Percentiles rank a stretch among this genome's conserved stretches.
Conservation (phyloP, 1,140 invertebrate genomes). For the Sipha flava region DNA sequence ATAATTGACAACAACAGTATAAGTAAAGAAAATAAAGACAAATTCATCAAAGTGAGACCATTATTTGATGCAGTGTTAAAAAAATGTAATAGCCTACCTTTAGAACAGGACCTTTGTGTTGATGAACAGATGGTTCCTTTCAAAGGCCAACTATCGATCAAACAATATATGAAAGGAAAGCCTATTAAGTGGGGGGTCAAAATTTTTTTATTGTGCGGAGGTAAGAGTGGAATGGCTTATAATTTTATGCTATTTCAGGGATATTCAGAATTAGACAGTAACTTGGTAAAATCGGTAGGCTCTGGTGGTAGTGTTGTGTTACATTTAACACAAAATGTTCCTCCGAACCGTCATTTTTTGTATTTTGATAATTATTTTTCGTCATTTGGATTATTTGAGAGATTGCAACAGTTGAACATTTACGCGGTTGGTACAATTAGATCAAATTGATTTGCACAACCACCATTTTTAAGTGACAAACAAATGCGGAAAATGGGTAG, state of each 20-base stretch:
- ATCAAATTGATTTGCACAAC: constrained; percentile 26
- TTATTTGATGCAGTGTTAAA: constrained; percentile 33
- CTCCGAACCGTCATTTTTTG: constrained; percentile 35
- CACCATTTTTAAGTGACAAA: constrained; percentile 25
- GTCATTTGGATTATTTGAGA: constrained; percentile 24
- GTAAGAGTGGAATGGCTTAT: constrained; percentile 36
- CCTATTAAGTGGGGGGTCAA: neutral
- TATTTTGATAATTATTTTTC: constrained; percentile 3
- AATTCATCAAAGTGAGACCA: constrained; percentile 36
- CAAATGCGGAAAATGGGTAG: constrained; percentile 33
- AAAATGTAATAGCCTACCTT: neutral
- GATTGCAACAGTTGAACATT: constrained; percentile 2
- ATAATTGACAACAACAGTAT: constrained; percentile 14
- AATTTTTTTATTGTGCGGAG: constrained; percentile 38
- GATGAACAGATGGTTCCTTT: constrained; percentile 41
- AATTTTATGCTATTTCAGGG: constrained; percentile 38
- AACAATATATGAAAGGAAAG: constrained; percentile 28
- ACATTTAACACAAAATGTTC: neutral
- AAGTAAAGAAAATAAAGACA: neutral
- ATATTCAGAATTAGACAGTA: constrained; percentile 31
- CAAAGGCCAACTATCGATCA: constrained; percentile 36
- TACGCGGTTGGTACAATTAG: constrained; percentile 30
- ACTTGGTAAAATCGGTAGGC: constrained; percentile 24
- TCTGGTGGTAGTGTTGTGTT: neutral
- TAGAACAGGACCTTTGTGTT: constrained; percentile 34